phyloP scores from a whole-genome alignment of 2,888 invertebrate genomes.

The Scaptomyza caliginosa region DNA sequence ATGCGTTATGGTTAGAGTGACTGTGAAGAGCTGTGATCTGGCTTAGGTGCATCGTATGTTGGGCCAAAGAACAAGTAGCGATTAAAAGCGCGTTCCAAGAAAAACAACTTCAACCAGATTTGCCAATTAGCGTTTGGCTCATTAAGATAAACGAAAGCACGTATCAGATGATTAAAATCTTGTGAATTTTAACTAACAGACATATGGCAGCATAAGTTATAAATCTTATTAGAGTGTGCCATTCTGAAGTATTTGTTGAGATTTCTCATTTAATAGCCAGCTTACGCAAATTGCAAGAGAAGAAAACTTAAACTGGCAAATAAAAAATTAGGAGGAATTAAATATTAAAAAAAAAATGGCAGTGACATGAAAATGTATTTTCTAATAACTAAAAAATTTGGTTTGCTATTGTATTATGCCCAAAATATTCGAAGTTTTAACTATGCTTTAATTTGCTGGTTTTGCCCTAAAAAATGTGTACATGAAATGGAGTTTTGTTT shows the following conservation, averaged over 20 bases:
- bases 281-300: neutral
- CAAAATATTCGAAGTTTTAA: no score
- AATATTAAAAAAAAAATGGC: neutral
- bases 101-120: conserved; percentile 8
- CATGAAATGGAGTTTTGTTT: neutral
- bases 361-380: no score
- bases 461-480: neutral
- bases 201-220: neutral
- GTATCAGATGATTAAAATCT: conserved; percentile 3
- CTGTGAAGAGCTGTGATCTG: neutral
- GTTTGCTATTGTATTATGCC: neutral
- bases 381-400: no score
- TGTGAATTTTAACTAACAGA: neutral
- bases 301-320: neutral
- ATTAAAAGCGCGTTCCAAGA: conserved; percentile 15
- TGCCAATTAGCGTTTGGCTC: conserved; percentile 27
- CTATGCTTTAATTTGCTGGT: neutral
- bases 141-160: neutral
- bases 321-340: neutral
- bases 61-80: conserved; percentile 16
- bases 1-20: neutral
- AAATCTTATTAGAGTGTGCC: neutral
- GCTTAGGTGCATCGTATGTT: neutral
- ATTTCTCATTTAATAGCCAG: no score
- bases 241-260: no score